Evolutionary conservation across 2,797 vertebrate genomes (phyloP).

Genomic region (Chaunax sp.): DNA sequence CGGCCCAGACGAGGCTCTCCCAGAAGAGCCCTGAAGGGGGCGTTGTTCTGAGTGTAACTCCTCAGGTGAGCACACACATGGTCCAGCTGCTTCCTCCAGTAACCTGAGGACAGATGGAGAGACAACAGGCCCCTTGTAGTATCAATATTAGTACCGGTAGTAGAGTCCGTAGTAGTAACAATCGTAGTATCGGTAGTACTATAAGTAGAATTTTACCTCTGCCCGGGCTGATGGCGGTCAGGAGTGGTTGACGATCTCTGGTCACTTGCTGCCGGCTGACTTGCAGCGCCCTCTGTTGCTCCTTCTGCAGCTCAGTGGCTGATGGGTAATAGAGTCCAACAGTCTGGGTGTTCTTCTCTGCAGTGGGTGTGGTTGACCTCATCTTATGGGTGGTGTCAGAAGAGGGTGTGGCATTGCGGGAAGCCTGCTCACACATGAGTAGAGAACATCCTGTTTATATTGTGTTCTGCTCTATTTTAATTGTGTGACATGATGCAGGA

Average conservation of each 20-base stretch:
- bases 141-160: not conserved
- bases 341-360: slow-evolving; percentile 88
- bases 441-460: not conserved
- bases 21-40: slow-evolving; percentile 90
- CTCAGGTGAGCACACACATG: slow-evolving; percentile 92
- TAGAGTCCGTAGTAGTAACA: no score
- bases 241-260: slow-evolving; percentile 82
- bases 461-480: no score
- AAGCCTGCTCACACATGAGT: slow-evolving; percentile 45
- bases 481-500: not conserved
- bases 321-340: slow-evolving; percentile 92
- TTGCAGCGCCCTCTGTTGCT: slow-evolving; percentile 77
- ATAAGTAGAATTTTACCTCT: slow-evolving; percentile 80
- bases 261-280: slow-evolving; percentile 79
- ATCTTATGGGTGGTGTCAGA: slow-evolving; percentile 24
- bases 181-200: no score
- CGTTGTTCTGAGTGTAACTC: slow-evolving; percentile 92
- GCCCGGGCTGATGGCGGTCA: slow-evolving; percentile 92
- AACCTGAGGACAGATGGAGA: slow-evolving; percentile 81
- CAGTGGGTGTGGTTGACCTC: slow-evolving; percentile 41
- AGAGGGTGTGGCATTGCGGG: slow-evolving; percentile 73
- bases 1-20: slow-evolving; percentile 94
- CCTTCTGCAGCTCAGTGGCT: slow-evolving; percentile 81
- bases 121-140: not conserved
- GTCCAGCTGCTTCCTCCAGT: slow-evolving; percentile 95